Evolutionary conservation across 2,113 vertebrate species (phyloP).

Genomic region (Zosterops lateralis): DNA sequence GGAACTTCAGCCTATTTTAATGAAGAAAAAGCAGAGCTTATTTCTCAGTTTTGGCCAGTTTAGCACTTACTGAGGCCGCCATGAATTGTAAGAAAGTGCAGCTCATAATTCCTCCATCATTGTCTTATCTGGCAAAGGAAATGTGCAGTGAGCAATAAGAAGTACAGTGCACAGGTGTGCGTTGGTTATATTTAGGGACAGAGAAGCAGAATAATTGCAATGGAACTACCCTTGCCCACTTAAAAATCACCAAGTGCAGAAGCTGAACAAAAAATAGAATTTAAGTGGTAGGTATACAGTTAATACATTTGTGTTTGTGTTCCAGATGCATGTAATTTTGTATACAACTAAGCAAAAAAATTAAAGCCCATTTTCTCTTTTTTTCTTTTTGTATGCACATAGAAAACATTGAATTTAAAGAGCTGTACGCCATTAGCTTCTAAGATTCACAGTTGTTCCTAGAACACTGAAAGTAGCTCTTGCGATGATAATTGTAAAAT

Average conservation of each 20-base stretch:
- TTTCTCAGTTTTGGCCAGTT: not conserved
- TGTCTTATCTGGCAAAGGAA: conserved; percentile 25
- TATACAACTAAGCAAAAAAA: conserved; percentile 51
- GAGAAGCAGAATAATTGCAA: not conserved
- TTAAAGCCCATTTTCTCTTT: conserved; percentile 48
- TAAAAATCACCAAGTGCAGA: conserved; percentile 9
- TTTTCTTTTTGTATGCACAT: conserved; percentile 37
- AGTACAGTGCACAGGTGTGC: not conserved
- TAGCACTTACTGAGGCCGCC: not conserved
- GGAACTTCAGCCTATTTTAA: not conserved
- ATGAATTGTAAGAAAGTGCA: not conserved
- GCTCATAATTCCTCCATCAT: not conserved
- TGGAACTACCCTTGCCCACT: not conserved
- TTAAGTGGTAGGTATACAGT: conserved; percentile 6
- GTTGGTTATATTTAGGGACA: conserved; percentile 8
- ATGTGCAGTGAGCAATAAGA: not conserved
- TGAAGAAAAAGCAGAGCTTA: not conserved
- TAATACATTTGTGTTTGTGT: conserved; percentile 40
- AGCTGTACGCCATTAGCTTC: conserved; percentile 50
- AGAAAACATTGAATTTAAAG: conserved; percentile 62
- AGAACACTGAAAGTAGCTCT: conserved; percentile 58
- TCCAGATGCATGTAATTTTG: conserved; percentile 39
- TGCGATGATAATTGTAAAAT: conserved; percentile 70
- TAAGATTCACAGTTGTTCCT: conserved; percentile 64
- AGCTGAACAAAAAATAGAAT: not conserved